Percentiles rank a stretch among this genome's conserved stretches.
Conservation (phyloP, 2,888 invertebrate genomes). For the Andrena bicolor region DNA sequence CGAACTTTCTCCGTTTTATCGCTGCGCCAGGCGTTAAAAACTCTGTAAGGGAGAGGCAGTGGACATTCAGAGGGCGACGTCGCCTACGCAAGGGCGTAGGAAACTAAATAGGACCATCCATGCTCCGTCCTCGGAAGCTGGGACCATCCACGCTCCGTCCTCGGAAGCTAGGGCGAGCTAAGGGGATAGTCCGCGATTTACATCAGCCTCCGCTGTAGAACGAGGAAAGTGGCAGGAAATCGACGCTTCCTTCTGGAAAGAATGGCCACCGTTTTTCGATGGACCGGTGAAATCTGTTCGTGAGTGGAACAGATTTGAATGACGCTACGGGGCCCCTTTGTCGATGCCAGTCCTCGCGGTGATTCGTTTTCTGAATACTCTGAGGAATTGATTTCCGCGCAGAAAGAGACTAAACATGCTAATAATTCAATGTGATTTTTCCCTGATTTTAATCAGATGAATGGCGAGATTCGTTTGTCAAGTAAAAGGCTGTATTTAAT, state of each 20-base stretch:
- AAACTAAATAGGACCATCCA: neutral
- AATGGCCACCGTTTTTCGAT: conserved; percentile 22
- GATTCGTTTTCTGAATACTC: neutral
- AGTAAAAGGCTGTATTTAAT: too few species aligned
- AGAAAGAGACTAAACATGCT: neutral
- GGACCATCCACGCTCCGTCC: neutral
- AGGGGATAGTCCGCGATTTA: conserved; percentile 12
- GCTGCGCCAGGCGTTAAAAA: conserved; percentile 31
- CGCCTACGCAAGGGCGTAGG: neutral
- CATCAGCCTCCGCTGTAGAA: conserved; percentile 14
- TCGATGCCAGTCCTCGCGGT: neutral
- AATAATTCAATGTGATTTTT: neutral
- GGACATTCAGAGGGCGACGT: conserved; percentile 10
- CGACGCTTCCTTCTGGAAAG: conserved; percentile 24
- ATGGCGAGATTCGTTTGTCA: neutral
- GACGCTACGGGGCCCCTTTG: conserved; percentile 14
- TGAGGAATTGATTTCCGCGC: neutral
- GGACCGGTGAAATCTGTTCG: conserved; percentile 10
- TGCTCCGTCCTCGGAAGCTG: neutral
- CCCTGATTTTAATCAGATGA: neutral
- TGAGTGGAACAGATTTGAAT: conserved; percentile 25
- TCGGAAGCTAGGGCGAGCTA: conserved; percentile 4
- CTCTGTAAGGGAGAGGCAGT: neutral
- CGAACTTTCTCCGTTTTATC: conserved; percentile 53
- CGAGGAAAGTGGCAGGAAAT: conserved; percentile 1